Evolutionary conservation across 2,113 vertebrate species (phyloP).

Genomic region (Cricetomys ansorgei): DNA sequence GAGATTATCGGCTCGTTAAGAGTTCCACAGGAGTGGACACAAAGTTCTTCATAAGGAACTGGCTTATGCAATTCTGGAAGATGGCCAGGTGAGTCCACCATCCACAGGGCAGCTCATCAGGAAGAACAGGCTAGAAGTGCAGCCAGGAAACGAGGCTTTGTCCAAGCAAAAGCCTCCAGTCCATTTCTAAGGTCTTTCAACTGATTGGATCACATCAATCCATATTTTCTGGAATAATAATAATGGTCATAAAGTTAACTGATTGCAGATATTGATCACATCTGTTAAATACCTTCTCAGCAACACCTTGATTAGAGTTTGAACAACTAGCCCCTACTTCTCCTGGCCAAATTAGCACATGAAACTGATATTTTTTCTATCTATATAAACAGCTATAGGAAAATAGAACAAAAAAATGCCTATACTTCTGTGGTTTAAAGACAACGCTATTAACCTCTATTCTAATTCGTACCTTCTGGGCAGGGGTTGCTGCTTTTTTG

Average conservation of each 20-base stretch:
- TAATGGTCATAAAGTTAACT: not conserved
- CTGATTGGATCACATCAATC: not conserved
- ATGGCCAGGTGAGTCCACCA: not conserved
- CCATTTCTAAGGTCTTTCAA: constrained; percentile 8
- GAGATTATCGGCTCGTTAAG: not conserved
- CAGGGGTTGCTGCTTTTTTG: not conserved
- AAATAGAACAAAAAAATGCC: constrained; percentile 24
- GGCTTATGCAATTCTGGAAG: not conserved
- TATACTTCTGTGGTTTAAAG: not conserved
- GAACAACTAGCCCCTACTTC: not conserved
- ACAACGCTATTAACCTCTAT: not conserved
- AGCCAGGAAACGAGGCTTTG: not conserved
- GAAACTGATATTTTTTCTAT: constrained; percentile 1
- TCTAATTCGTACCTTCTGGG: not conserved
- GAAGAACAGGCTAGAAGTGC: not conserved
- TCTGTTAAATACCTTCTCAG: constrained; percentile 2
- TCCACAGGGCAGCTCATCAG: not conserved
- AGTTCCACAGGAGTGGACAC: not conserved
- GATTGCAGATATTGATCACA: not conserved
- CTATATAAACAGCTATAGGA: constrained; percentile 13
- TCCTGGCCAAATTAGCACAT: not conserved
- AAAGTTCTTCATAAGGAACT: not conserved
- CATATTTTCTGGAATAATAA: not conserved
- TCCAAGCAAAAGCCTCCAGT: not conserved
- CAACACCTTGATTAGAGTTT: not conserved